Conservation (phyloP, 2,888 invertebrate species). For the Penaeus monodon region DNA sequence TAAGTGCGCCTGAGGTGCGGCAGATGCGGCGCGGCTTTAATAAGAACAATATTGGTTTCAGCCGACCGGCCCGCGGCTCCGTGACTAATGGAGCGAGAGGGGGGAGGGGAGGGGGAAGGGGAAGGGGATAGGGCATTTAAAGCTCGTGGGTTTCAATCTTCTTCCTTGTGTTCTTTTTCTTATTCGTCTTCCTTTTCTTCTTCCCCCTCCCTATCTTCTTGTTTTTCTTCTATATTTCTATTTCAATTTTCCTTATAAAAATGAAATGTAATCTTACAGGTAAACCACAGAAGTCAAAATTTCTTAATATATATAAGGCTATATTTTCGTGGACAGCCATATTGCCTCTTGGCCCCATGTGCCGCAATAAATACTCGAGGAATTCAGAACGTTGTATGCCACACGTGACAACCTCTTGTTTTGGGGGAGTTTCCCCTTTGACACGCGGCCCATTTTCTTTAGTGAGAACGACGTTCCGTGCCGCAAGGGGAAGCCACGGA, state of each 20-base stretch:
- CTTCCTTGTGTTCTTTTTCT: background rate
- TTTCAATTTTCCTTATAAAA: background rate
- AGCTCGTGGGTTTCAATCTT: background rate
- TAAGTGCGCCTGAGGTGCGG: slow-evolving; percentile 26
- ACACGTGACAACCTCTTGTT: background rate
- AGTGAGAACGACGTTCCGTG: slow-evolving; percentile 14
- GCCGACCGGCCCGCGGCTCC: background rate
- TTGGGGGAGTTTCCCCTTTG: slow-evolving; percentile 30
- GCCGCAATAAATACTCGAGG: background rate
- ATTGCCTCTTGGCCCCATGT: too few relatives aligned
- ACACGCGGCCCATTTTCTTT: slow-evolving; percentile 43
- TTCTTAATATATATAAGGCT: background rate
- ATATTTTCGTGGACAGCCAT: background rate
- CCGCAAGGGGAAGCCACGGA: slow-evolving; percentile 7
- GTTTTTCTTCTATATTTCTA: background rate
- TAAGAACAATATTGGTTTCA: background rate
- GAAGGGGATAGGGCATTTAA: background rate
- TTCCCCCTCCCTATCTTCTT: slow-evolving; percentile 1
- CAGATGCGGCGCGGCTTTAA: slow-evolving; percentile 26
- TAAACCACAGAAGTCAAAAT: background rate
- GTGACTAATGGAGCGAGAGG: background rate
- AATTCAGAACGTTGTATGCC: background rate
- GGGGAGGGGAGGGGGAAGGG: background rate
- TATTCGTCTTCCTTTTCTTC: background rate
- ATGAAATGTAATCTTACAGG: background rate